phyloP scores from a whole-genome alignment of 2,113 vertebrate genomes.

The Lophochroa leadbeateri region DNA sequence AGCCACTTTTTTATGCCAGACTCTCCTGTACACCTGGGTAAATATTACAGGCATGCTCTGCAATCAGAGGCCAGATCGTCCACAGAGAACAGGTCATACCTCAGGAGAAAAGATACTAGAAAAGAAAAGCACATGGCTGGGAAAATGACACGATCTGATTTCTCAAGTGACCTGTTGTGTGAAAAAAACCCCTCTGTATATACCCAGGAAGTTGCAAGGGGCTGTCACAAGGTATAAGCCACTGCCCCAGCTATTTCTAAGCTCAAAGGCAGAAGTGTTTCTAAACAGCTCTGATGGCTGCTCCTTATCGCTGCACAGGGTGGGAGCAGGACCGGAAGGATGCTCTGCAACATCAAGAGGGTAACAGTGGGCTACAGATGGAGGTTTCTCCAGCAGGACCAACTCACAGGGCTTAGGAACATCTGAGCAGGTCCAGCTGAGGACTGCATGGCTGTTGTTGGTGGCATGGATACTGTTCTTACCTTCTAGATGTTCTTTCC shows the following conservation, averaged over 20 bases:
- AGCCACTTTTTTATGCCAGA: no score
- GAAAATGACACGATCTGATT: background rate
- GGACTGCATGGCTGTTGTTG: background rate
- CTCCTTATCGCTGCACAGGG: rapidly evolving
- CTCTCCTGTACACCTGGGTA: no score
- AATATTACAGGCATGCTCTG: no score
- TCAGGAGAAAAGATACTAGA: background rate
- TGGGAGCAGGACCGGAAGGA: background rate
- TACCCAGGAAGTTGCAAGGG: background rate
- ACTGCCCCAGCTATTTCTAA: background rate
- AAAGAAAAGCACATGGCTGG: background rate
- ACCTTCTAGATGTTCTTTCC: background rate
- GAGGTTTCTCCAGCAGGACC: background rate
- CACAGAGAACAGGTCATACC: rapidly evolving
- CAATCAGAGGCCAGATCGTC: background rate
- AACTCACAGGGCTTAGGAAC: background rate
- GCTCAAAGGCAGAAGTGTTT: background rate
- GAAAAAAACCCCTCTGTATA: background rate
- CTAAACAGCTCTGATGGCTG: background rate
- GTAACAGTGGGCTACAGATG: background rate
- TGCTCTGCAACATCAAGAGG: background rate
- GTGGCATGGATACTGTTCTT: background rate
- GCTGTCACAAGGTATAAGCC: background rate
- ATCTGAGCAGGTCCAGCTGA: background rate
- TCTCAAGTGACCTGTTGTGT: background rate